A percentile compares a stretch with the other conserved stretches of the same genome.
phyloP scores from a whole-genome alignment of 2,113 vertebrate genomes.

The Platanista minor region DNA sequence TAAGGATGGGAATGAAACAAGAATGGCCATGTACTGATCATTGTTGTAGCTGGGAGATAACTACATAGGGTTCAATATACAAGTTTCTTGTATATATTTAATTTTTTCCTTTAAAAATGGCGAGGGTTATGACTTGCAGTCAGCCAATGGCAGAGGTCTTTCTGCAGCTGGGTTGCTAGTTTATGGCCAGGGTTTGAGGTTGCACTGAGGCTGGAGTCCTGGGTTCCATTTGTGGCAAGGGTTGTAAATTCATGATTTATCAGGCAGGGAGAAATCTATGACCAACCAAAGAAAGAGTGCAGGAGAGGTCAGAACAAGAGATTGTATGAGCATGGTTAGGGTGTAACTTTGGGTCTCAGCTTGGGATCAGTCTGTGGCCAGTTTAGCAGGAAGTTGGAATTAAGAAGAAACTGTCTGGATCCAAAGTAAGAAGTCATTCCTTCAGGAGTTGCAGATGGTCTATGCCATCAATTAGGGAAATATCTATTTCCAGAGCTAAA shows the following conservation, averaged over 20 bases:
- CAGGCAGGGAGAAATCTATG: background rate
- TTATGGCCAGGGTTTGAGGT: background rate
- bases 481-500: background rate
- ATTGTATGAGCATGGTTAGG: background rate
- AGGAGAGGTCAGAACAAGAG: background rate
- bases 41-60: background rate
- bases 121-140: background rate
- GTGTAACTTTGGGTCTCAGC: background rate
- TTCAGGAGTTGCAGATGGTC: background rate
- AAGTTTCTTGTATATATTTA: background rate
- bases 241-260: background rate
- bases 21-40: background rate
- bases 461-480: background rate
- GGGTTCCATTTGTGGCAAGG: background rate
- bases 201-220: background rate
- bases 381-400: background rate
- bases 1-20: background rate
- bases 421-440: background rate
- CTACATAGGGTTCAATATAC: background rate
- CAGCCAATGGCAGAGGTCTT: background rate
- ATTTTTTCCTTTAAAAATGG: background rate
- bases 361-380: background rate
- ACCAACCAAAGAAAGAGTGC: background rate
- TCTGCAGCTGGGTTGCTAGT: background rate
- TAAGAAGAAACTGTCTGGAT: background rate